phyloP scores from a whole-genome alignment of 2,113 vertebrate genomes.

The Callospermophilus lateralis region DNA sequence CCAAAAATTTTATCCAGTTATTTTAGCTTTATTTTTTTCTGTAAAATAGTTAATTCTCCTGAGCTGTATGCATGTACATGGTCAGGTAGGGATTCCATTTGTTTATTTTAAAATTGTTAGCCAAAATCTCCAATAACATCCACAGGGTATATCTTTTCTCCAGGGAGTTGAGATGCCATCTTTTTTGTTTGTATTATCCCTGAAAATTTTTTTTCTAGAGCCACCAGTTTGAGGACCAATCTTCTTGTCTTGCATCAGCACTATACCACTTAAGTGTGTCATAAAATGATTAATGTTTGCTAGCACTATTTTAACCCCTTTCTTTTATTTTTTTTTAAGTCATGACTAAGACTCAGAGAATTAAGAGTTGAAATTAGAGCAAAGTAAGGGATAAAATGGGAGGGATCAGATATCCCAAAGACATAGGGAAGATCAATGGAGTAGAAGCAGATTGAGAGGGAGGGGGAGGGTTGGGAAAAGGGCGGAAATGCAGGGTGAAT shows the following conservation, averaged over 20 bases:
- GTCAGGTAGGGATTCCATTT: not conserved
- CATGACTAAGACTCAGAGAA: not conserved
- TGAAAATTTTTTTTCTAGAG: not conserved
- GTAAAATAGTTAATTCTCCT: constrained; percentile 7
- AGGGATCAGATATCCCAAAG: no score
- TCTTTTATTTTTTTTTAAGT: not conserved
- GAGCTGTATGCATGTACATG: not conserved
- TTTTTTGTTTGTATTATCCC: not conserved
- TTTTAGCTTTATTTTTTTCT: not conserved
- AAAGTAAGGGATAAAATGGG: no score
- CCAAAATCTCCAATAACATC: not conserved
- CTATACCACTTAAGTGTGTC: not conserved
- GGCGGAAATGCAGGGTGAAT: no score
- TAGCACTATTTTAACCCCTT: not conserved
- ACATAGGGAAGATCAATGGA: no score
- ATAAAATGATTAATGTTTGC: not conserved
- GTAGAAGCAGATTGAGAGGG: no score
- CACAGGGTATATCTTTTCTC: not conserved
- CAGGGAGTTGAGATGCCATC: not conserved
- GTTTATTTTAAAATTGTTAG: not conserved
- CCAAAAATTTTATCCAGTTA: not conserved
- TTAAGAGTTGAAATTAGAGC: no score
- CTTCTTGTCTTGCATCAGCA: not conserved
- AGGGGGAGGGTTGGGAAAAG: no score
- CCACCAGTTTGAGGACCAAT: not conserved